Percentiles rank a stretch among this genome's conserved stretches.
These are phyloP conservation scores for Clarias macrocephalus DNA, from an alignment of 2,113 vertebrate species.

Conservation along the genomic window DNA sequence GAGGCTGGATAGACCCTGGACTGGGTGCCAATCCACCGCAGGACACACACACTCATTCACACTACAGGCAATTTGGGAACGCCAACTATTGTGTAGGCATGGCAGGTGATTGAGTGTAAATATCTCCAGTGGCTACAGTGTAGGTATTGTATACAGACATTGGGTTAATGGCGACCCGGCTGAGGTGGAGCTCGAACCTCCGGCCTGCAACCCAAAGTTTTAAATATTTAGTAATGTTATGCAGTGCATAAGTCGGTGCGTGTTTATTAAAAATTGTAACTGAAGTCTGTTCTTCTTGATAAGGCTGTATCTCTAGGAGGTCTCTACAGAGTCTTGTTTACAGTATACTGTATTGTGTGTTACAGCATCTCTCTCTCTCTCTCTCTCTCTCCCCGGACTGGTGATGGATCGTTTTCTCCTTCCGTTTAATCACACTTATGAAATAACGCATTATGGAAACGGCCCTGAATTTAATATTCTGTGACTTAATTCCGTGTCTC, in stretches of 20 bases:
- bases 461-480: conserved; percentile 9
- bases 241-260: neutral
- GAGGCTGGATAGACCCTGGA: too few species aligned
- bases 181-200: too few species aligned
- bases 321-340: neutral
- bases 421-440: conserved; percentile 9
- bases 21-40: too few species aligned
- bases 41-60: too few species aligned
- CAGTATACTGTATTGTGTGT: neutral
- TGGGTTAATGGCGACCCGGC: too few species aligned
- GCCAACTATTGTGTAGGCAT: neutral
- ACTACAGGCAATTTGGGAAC: too few species aligned
- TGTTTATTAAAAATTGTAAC: neutral
- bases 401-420: neutral
- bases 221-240: neutral
- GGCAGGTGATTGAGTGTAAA: too few species aligned
- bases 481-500: conserved; percentile 22
- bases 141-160: too few species aligned
- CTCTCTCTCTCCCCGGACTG: neutral
- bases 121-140: too few species aligned
- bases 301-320: neutral
- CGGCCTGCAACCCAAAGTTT: too few species aligned
- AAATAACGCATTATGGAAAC: conserved; percentile 17
- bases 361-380: neutral
- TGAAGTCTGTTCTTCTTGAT: neutral